Percentiles rank a stretch among this genome's conserved stretches.
Conservation (phyloP, 2,113 vertebrate species). For the Polypterus senegalus region DNA sequence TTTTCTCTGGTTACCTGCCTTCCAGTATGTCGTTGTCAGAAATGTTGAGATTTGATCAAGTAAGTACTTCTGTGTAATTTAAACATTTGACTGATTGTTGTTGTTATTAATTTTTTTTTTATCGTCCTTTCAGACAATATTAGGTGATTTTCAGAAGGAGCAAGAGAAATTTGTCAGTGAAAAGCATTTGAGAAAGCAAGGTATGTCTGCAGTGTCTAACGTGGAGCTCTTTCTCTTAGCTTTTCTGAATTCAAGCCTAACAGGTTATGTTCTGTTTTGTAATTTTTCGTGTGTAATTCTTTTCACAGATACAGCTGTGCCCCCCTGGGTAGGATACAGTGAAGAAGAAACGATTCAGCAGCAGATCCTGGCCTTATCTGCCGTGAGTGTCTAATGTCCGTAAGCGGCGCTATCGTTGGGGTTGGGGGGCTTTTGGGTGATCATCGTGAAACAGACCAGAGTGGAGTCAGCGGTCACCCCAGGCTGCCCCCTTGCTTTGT, state of each 20-base stretch:
- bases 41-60: too few relatives aligned
- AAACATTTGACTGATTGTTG: not conserved
- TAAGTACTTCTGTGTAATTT: too few relatives aligned
- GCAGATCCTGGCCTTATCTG: slow-evolving; percentile 88
- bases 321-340: slow-evolving; percentile 90
- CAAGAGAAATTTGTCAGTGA: slow-evolving; percentile 94
- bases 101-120: slow-evolving; percentile 1
- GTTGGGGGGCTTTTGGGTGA: not conserved
- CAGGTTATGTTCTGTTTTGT: not conserved
- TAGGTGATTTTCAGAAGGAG: slow-evolving; percentile 95
- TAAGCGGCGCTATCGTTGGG: not conserved
- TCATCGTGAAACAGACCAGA: too few relatives aligned
- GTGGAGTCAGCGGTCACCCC: too few relatives aligned
- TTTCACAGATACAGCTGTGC: slow-evolving; percentile 70
- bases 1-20: too few relatives aligned
- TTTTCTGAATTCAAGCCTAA: not conserved
- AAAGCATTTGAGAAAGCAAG: slow-evolving; percentile 82
- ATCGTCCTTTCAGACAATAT: slow-evolving; percentile 67
- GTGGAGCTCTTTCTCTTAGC: not conserved
- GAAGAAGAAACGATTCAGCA: slow-evolving; percentile 95
- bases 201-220: slow-evolving; percentile 33
- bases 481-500: too few relatives aligned
- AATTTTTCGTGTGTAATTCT: slow-evolving; percentile 1
- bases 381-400: slow-evolving; percentile 51
- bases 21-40: too few relatives aligned